Base-by-base conservation (phyloP, 2,113 vertebrate genomes). In the Anser cygnoides region DNA sequence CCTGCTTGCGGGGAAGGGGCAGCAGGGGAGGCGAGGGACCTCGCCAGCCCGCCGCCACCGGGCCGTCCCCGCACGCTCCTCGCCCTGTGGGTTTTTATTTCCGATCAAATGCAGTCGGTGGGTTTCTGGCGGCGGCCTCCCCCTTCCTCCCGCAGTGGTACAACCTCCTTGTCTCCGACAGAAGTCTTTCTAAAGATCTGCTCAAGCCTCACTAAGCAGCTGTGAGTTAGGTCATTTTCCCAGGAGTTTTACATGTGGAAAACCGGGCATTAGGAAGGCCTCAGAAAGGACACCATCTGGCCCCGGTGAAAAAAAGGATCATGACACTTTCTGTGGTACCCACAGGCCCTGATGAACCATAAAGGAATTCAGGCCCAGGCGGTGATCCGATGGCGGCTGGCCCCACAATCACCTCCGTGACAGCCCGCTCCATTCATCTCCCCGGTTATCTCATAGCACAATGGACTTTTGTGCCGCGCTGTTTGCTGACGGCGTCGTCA, bases 201-300 rank as follows among this genome's bases (percentile, higher is more conserved):
- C 98, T 99, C 99, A 99, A 99, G 99, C 99, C 98, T 98, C 99
- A 99, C 99, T 99, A 99, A 99, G 99, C 99, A 99, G 99, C 99
- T 99, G 98, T 98, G 98, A 99, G 98, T 99, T 99, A 99, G 99
- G 99, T 99, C 99, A 99, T 99, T 99, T 99, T 99, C 99, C 99
- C 99, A 99, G 99, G 99, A 99, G 99, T 98, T 98, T 98, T 98
- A 98, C 98, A 98, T 98, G 98, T 98, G 98, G 98, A 98, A 98
- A 99, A 99, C 98, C 98, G 98, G 99, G 99, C 99, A 99, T 99
- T 99, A 99, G 99, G 98, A 99, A 98, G 98, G 98, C 99, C 98
- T 99, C 98, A 99, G 96, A 99, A 99, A 98, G 98, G 98, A 99
- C 98, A 99, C 99, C 99, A 99, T 99, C 99, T 99, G 99, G 99